Percentiles rank a stretch among this genome's conserved stretches.
Evolutionary conservation across 2,888 invertebrate genomes (phyloP).

Genomic region (Scelioninae gen. 1): DNA sequence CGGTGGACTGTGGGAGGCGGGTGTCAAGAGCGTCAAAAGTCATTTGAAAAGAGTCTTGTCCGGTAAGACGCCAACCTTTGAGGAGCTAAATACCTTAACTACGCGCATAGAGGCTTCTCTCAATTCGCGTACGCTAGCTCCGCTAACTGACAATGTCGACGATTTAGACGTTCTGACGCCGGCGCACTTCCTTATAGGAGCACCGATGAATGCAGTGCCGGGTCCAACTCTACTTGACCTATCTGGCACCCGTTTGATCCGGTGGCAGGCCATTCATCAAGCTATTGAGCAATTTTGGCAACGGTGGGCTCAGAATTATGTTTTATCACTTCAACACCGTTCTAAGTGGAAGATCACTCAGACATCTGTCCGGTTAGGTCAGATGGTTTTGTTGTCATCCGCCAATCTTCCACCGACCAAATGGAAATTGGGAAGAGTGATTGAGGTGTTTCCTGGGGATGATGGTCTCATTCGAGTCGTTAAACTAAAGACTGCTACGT

Average conservation of each 20-base stretch:
- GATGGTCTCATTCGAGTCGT: no score
- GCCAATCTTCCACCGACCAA: no score
- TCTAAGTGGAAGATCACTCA: not conserved
- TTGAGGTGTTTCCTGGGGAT: no score
- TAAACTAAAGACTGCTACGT: no score
- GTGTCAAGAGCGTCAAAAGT: not conserved
- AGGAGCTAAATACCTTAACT: not conserved
- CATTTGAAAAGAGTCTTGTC: not conserved
- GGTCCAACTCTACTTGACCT: not conserved
- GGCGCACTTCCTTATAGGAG: not conserved
- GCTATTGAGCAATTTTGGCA: no score
- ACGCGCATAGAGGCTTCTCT: constrained; percentile 2
- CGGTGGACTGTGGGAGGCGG: constrained; percentile 2
- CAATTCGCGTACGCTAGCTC: not conserved
- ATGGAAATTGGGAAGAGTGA: no score
- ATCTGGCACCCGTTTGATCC: not conserved
- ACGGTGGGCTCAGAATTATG: constrained; percentile 9
- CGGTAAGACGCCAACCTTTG: not conserved
- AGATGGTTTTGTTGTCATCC: not conserved
- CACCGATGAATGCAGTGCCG: not conserved
- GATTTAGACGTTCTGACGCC: not conserved
- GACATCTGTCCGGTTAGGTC: not conserved
- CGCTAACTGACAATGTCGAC: not conserved
- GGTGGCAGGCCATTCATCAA: constrained; percentile 14
- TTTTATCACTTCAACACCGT: not conserved